Percentiles rank a stretch among this genome's conserved stretches.
Conservation (phyloP, 2,113 vertebrate species). For the Pseudorectes ferrugineus region DNA sequence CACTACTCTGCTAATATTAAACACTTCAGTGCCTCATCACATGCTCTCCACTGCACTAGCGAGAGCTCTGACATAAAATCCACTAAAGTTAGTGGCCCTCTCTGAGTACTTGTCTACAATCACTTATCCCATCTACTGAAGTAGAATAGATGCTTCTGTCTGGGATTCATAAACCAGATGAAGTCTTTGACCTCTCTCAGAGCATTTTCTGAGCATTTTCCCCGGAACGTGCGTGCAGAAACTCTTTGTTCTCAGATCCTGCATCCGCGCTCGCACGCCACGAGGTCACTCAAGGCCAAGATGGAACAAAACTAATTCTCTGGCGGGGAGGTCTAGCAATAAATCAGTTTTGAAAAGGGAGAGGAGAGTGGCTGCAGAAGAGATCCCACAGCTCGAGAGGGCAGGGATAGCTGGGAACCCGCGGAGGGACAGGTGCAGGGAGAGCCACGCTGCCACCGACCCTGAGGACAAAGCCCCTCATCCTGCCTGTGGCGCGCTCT, state of each 20-base stretch:
- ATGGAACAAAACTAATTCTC: not conserved
- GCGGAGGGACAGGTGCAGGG: not conserved
- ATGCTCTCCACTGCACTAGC: not conserved
- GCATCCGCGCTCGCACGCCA: not conserved
- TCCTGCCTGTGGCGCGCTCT: not conserved
- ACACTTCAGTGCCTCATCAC: not conserved
- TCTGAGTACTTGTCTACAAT: not conserved
- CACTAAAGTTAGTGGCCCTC: not conserved
- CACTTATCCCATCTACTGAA: not conserved
- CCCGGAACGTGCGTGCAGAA: not conserved
- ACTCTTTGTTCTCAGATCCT: not conserved
- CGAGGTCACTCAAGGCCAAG: not conserved
- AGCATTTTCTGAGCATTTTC: not conserved
- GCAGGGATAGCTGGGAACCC: not conserved
- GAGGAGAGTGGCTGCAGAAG: not conserved
- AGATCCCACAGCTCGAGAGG: not conserved
- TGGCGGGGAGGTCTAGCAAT: not conserved
- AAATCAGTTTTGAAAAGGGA: not conserved
- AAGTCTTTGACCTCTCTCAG: not conserved
- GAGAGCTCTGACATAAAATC: not conserved
- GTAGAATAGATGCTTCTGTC: not conserved
- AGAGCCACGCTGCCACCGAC: not conserved
- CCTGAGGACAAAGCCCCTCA: fast-evolving
- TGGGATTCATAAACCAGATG: not conserved
- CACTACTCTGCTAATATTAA: not conserved